Evolutionary conservation across 2,888 invertebrate genomes (phyloP).

Genomic region (Nebria salina): DNA sequence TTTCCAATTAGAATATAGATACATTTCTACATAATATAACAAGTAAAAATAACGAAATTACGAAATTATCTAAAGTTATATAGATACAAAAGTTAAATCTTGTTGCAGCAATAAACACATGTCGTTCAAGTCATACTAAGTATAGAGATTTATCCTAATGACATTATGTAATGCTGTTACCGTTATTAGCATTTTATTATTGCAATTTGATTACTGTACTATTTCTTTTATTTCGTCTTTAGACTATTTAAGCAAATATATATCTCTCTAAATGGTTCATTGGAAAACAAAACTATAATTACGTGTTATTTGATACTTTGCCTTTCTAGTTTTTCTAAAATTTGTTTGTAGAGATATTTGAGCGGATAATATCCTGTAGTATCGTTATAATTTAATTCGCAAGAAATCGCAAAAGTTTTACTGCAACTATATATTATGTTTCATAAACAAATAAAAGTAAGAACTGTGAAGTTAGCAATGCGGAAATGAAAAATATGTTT

Average conservation of each 20-base stretch:
- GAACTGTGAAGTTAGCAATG: neutral
- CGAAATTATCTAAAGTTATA: neutral
- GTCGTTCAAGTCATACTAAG: neutral
- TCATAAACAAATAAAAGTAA: neutral
- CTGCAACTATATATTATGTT: neutral
- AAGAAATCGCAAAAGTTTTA: neutral
- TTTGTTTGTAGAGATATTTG: neutral
- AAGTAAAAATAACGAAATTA: neutral
- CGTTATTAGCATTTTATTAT: neutral
- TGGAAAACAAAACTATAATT: too few species aligned
- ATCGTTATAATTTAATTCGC: too few species aligned
- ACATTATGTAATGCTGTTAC: neutral
- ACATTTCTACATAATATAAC: neutral
- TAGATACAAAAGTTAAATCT: neutral
- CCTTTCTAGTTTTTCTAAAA: too few species aligned
- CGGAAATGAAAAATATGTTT: neutral
- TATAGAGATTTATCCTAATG: too few species aligned
- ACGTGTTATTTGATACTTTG: too few species aligned
- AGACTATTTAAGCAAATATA: too few species aligned
- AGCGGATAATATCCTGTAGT: neutral
- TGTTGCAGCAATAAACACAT: neutral
- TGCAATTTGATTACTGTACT: neutral
- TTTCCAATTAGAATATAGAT: neutral
- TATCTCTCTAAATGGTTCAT: too few species aligned
- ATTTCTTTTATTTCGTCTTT: too few species aligned